Conservation (phyloP, 2,888 invertebrate genomes). For the Caenorhabditis sp. region DNA sequence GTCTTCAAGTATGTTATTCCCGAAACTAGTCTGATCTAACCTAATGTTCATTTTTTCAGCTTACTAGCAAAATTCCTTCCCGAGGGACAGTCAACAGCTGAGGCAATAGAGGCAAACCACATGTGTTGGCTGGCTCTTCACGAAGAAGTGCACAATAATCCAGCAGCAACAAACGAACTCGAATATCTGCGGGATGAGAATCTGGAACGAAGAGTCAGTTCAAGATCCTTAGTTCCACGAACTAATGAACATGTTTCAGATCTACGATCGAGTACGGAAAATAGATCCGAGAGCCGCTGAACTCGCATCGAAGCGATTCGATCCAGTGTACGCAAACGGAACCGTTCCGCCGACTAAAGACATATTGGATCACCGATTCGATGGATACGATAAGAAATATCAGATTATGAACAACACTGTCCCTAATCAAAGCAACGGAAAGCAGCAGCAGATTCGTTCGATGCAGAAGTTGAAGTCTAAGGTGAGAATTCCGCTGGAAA, state of each 20-base stretch:
- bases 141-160: constrained; percentile 47
- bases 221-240: no score
- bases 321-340: constrained; percentile 52
- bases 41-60: constrained; percentile 70
- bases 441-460: constrained; percentile 41
- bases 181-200: constrained; percentile 75
- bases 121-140: constrained; percentile 77
- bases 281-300: constrained; percentile 53
- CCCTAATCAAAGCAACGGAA: constrained; percentile 20
- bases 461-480: constrained; percentile 31
- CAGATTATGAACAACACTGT: constrained; percentile 19
- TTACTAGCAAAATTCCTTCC: constrained; percentile 77
- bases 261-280: constrained; percentile 53
- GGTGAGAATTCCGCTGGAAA: constrained; percentile 2
- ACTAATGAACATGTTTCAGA: constrained; percentile 21
- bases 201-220: constrained; percentile 68
- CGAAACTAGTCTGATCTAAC: not conserved
- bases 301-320: constrained; percentile 56
- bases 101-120: constrained; percentile 77
- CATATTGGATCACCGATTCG: constrained; percentile 43
- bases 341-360: constrained; percentile 23
- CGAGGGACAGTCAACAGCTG: constrained; percentile 76
- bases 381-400: constrained; percentile 54
- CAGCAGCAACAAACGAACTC: constrained; percentile 56
- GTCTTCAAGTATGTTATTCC: constrained; percentile 84